Evolutionary conservation across 2,797 vertebrate genomes (phyloP).

Genomic region (Coendou prehensilis): DNA sequence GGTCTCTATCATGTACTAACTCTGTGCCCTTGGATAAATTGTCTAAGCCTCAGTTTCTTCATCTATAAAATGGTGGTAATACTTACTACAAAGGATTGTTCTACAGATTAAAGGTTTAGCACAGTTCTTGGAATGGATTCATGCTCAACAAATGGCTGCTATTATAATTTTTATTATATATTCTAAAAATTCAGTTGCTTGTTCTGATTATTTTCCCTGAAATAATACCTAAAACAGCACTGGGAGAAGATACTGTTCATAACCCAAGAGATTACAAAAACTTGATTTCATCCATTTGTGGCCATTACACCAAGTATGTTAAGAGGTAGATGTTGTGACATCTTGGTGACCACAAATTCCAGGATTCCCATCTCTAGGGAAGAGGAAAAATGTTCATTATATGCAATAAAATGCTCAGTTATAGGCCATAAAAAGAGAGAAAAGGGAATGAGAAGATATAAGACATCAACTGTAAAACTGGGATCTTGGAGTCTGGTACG

Average conservation of each 20-base stretch:
- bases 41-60: neutral
- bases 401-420: neutral
- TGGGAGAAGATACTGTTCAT: neutral
- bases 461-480: neutral
- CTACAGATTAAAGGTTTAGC: neutral
- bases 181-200: neutral
- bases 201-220: neutral
- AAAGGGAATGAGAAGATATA: neutral
- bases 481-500: neutral
- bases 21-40: neutral
- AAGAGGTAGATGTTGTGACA: neutral
- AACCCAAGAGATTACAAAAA: constrained; percentile 49
- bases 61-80: neutral
- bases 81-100: neutral
- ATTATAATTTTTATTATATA: neutral
- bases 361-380: neutral
- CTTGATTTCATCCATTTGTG: constrained; percentile 17
- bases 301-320: neutral
- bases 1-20: neutral
- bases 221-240: neutral
- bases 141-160: neutral
- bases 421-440: neutral
- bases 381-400: neutral
- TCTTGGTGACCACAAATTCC: neutral
- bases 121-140: neutral